A percentile compares a stretch with the other conserved stretches of the same genome.
Conservation (phyloP, 2,797 vertebrate species). For the Xenops minutus region DNA sequence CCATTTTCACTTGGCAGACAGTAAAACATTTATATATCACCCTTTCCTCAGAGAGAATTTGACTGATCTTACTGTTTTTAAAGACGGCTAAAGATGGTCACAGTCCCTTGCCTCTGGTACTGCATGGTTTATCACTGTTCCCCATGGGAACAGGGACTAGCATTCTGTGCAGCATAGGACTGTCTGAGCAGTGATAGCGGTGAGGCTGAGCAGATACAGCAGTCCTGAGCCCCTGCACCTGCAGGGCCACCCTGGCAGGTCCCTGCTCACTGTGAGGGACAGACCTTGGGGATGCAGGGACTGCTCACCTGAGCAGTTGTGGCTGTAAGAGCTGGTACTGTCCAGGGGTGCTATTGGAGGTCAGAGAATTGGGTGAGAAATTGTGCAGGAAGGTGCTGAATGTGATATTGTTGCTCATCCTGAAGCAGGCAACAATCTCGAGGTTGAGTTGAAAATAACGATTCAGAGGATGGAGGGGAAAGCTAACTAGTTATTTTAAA, state of each 20-base stretch:
- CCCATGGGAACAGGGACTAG: no score
- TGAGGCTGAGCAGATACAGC: neutral
- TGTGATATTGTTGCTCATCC: neutral
- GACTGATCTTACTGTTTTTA: neutral
- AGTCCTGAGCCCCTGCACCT: neutral
- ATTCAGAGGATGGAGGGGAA: fast-evolving
- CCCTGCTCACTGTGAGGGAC: neutral
- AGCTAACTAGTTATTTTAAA: neutral
- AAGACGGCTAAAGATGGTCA: neutral
- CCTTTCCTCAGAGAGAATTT: neutral
- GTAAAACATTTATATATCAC: neutral
- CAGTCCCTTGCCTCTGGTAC: neutral
- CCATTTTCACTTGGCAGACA: neutral
- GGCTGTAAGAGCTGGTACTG: no score
- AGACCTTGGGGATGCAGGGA: fast-evolving
- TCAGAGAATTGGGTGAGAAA: neutral
- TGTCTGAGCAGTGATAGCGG: fast-evolving
- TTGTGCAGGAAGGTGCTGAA: neutral
- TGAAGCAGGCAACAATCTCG: neutral
- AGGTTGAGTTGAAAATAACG: neutral
- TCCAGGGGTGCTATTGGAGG: neutral
- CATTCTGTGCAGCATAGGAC: fast-evolving
- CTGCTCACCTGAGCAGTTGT: neutral
- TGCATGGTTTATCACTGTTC: fast-evolving
- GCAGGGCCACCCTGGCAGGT: fast-evolving